Conservation (phyloP, 1,140 invertebrate species). For the Ectropis grisescens region DNA sequence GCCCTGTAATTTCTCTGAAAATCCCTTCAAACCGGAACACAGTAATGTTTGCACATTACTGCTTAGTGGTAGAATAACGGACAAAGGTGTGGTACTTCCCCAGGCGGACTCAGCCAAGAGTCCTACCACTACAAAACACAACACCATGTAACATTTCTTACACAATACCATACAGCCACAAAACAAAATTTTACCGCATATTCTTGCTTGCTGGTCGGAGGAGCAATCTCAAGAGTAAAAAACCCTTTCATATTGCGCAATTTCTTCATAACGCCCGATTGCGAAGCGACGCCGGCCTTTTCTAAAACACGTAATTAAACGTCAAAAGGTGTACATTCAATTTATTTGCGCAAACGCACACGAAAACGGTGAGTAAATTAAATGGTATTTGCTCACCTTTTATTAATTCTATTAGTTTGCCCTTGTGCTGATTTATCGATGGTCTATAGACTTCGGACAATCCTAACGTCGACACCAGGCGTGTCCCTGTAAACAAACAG, state of each 20-base stretch:
- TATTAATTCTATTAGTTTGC: constrained; percentile 21
- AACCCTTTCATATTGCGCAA: constrained; percentile 32
- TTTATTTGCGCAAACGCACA: neutral
- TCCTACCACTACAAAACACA: too few relatives aligned
- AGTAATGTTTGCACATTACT: too few relatives aligned
- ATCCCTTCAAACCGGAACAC: too few relatives aligned
- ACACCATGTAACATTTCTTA: too few relatives aligned
- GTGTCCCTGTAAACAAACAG: constrained; percentile 6
- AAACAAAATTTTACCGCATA: too few relatives aligned
- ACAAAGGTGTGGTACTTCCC: too few relatives aligned
- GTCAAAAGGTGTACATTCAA: neutral
- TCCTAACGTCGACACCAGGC: constrained; percentile 9
- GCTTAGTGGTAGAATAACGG: too few relatives aligned
- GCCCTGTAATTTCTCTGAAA: too few relatives aligned
- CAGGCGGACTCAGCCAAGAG: too few relatives aligned
- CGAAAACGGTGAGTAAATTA: neutral
- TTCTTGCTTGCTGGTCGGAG: too few relatives aligned
- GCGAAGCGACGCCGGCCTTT: constrained; percentile 19
- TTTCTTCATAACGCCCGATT: constrained; percentile 34
- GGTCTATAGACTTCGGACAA: constrained; percentile 20
- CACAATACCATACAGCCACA: too few relatives aligned
- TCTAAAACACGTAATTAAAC: constrained; percentile 16
- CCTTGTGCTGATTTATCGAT: constrained; percentile 8
- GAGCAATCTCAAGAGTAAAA: constrained; percentile 41
- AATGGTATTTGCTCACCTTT: constrained; percentile 13